These are phyloP conservation scores for Chiloscyllium punctatum DNA, from an alignment of 2,797 vertebrate genomes.

Conservation along the genomic window DNA sequence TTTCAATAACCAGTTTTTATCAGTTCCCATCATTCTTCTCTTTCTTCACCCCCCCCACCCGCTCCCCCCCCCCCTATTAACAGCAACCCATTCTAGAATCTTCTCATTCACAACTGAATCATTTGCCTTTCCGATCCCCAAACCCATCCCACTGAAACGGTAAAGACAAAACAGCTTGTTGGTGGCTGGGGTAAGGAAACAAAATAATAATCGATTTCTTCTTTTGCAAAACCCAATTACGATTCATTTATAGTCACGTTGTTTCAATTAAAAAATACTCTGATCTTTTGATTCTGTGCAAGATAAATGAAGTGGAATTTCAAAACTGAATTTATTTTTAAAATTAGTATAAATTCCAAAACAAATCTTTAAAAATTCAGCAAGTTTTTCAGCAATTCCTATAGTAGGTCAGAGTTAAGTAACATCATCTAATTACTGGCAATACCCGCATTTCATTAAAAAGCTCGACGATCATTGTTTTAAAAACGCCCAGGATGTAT, in stretches of 20 bases:
- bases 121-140: not conserved
- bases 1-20: not conserved
- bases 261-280: not conserved
- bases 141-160: not conserved
- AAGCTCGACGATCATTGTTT: not conserved
- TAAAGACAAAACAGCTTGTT: not conserved
- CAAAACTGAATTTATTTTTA: not conserved
- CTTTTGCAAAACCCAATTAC: not conserved
- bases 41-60: not conserved
- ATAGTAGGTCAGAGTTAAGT: not conserved
- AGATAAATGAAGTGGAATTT: not conserved
- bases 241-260: not conserved
- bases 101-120: not conserved
- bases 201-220: not conserved
- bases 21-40: conserved; percentile 11
- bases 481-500: not conserved
- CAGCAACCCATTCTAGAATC: not conserved
- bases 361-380: not conserved
- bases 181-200: not conserved
- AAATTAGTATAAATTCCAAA: not conserved
- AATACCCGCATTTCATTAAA: not conserved
- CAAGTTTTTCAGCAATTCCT: not conserved
- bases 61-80: not conserved
- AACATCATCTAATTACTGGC: not conserved
- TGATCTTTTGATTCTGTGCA: not conserved